These are phyloP conservation scores for Taenioides sp. DNA, from an alignment of 2,797 vertebrate species.

Conservation along the genomic window DNA sequence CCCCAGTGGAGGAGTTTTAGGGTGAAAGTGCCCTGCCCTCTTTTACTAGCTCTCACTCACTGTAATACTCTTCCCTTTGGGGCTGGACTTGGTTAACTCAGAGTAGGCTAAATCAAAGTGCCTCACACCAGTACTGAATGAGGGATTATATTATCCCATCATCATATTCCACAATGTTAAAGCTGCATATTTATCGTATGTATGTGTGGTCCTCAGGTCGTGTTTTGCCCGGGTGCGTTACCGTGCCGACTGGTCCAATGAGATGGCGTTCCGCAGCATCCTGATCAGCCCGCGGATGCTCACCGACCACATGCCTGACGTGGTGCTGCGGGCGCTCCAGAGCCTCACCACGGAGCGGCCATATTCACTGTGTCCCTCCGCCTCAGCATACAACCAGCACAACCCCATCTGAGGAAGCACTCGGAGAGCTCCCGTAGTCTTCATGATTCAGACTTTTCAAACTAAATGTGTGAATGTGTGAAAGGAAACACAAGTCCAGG, in stretches of 20 bases:
- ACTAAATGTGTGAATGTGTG: not conserved
- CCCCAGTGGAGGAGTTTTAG: too few species aligned
- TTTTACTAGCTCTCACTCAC: too few species aligned
- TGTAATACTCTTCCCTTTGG: too few species aligned
- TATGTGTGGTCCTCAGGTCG: constrained; percentile 66
- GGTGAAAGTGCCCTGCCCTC: too few species aligned
- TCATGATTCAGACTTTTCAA: not conserved
- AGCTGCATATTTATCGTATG: not conserved
- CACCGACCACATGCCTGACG: constrained; percentile 92
- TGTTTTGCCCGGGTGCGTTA: constrained; percentile 86
- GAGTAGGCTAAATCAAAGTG: too few species aligned
- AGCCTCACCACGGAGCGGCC: constrained; percentile 77
- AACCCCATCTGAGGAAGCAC: constrained; percentile 63
- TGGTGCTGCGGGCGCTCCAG: constrained; percentile 82
- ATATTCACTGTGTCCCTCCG: constrained; percentile 80
- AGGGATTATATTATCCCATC: not conserved
- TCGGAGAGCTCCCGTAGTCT: not conserved
- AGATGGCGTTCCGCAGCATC: constrained; percentile 84
- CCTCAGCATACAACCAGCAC: constrained; percentile 67
- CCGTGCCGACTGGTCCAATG: constrained; percentile 82
- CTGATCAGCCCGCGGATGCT: constrained; percentile 95
- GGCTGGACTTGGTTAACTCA: too few species aligned
- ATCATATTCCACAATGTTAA: not conserved
- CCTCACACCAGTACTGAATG: too few species aligned
- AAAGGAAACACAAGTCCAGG: not conserved